These are phyloP conservation scores for Andrena fulva DNA, from an alignment of 2,888 invertebrate species.

Conservation along the genomic window DNA sequence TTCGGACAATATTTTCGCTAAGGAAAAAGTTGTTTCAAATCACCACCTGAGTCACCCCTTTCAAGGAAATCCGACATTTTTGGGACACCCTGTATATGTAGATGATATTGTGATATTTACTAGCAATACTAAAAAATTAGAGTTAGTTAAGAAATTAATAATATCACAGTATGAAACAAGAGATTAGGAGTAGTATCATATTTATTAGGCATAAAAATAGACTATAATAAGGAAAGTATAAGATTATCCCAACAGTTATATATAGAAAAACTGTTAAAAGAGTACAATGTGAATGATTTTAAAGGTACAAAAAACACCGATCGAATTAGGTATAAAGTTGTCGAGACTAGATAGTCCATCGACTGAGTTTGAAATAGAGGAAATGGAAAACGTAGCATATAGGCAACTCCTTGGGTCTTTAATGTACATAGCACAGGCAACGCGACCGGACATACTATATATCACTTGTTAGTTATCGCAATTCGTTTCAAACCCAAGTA, in stretches of 20 bases:
- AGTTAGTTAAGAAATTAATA: slow-evolving; percentile 12
- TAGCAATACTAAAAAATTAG: slow-evolving; percentile 2
- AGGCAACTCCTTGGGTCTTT: no score
- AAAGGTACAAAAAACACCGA: slow-evolving; percentile 15
- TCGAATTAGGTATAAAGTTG: slow-evolving; percentile 25
- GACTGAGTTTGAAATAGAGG: no score
- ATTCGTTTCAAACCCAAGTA: no score
- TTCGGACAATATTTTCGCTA: no score
- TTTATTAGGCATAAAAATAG: slow-evolving; percentile 34
- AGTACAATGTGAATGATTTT: slow-evolving; percentile 17
- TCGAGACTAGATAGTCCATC: slow-evolving; percentile 4
- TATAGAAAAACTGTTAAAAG: slow-evolving; percentile 2
- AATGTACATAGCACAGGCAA: no score
- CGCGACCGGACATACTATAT: no score
- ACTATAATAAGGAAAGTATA: neutral
- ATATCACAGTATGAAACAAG: slow-evolving; percentile 27
- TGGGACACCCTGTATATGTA: no score
- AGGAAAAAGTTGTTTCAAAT: no score
- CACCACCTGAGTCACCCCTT: no score
- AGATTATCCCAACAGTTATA: slow-evolving; percentile 22
- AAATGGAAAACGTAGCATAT: no score
- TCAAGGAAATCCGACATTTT: no score
- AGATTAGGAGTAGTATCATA: slow-evolving; percentile 38
- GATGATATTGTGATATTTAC: slow-evolving; percentile 27
- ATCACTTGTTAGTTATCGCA: no score